Evolutionary conservation across 2,888 invertebrate species (phyloP).

Genomic region (Pyralis farinalis): DNA sequence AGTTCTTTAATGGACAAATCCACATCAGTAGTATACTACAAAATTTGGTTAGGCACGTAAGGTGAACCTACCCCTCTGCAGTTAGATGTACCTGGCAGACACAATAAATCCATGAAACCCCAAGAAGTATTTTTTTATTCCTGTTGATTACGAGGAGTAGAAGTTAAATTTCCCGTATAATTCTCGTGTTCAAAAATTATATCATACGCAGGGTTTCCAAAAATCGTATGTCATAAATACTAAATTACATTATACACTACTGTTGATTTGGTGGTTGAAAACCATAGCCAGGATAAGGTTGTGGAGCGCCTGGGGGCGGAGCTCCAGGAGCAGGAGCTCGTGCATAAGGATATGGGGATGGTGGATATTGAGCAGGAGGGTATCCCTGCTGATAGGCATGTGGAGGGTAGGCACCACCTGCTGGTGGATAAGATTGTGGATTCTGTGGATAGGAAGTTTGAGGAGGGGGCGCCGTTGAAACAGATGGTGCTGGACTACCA

Average conservation of each 20-base stretch:
- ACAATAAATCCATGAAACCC: no score
- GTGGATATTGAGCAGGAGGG: constrained; percentile 79
- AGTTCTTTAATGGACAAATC: no score
- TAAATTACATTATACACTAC: constrained; percentile 21
- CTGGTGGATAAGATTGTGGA: constrained; percentile 69
- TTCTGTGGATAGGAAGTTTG: constrained; percentile 79
- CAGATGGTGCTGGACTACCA: constrained; percentile 73
- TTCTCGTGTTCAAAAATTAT: no score
- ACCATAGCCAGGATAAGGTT: constrained; percentile 88
- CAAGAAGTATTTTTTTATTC: no score
- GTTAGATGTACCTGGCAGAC: no score
- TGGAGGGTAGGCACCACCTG: constrained; percentile 70
- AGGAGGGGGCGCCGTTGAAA: constrained; percentile 79
- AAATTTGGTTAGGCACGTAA: no score
- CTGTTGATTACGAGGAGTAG: no score
- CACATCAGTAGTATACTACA: no score
- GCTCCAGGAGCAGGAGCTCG: constrained; percentile 83
- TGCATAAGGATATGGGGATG: constrained; percentile 79
- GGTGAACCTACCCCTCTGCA: no score
- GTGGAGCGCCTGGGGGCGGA: constrained; percentile 86
- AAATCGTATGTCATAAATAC: no score
- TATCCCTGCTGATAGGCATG: constrained; percentile 78
- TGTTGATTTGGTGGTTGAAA: constrained; percentile 90
- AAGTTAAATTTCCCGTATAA: no score
- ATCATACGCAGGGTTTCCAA: no score